phyloP scores from a whole-genome alignment of 2,888 invertebrate genomes.

The Zygogramma bicolorata region DNA sequence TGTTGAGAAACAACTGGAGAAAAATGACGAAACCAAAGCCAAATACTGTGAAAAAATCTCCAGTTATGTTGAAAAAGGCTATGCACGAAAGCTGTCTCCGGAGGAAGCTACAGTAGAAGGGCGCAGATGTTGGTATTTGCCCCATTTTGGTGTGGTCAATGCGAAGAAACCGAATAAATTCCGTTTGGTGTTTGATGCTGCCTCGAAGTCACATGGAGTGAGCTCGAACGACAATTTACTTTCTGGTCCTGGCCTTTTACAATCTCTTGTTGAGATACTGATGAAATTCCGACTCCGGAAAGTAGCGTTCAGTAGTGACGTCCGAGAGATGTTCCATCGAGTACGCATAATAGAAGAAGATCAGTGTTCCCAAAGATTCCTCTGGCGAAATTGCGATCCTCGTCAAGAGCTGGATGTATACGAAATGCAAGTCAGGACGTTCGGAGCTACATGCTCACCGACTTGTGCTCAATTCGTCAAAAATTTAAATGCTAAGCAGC shows the following conservation, averaged over 20 bases:
- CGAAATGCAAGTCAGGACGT: background rate
- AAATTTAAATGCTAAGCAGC: background rate
- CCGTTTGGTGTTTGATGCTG: background rate
- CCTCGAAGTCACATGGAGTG: slow-evolving; percentile 1
- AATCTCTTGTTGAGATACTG: slow-evolving; percentile 19
- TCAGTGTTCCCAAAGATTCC: too few species aligned
- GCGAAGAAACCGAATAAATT: too few species aligned
- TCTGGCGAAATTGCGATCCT: background rate
- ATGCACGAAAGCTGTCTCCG: slow-evolving; percentile 15
- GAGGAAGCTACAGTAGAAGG: slow-evolving; percentile 20
- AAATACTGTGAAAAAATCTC: slow-evolving; percentile 7
- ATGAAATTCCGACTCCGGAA: background rate
- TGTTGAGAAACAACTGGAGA: slow-evolving; percentile 11
- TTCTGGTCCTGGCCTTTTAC: slow-evolving; percentile 25
- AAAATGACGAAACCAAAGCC: background rate
- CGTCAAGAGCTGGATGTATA: background rate
- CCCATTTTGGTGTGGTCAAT: slow-evolving; percentile 23
- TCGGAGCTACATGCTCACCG: background rate
- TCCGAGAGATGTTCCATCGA: background rate
- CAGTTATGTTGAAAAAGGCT: slow-evolving; percentile 9
- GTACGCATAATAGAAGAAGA: background rate
- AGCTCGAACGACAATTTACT: slow-evolving; percentile 28
- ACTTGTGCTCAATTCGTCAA: background rate
- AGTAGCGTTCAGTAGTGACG: background rate
- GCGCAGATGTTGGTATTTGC: slow-evolving; percentile 26